Base-by-base conservation (phyloP, 2,797 vertebrate species). In the Pelochelys cantorii region DNA sequence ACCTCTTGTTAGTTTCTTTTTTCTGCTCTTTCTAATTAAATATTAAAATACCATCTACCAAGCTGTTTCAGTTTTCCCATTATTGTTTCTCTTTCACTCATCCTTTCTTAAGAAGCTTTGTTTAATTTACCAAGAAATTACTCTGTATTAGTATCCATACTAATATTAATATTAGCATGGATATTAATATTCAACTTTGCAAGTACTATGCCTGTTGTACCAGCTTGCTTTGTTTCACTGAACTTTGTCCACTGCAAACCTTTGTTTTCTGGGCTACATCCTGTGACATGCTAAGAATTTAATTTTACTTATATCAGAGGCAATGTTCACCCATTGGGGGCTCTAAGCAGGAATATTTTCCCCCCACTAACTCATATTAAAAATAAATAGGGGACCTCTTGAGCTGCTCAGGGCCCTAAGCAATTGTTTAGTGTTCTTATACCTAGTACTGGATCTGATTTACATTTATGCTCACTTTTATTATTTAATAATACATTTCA, bases 261-360 rank as follows among this genome's bases (percentile, higher is more conserved):
- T 93, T 89, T 56, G 87, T 60, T 75, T 75, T 75, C 71, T 75
- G 22, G 31, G 62, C 29, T 62, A 54, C 53, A 34, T 86, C 85
- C 84, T 92, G 82, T 86, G 92, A 88, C 34, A 34, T 88, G 82
- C 84, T 95, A 84, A 94, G 87, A 34, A 57, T 25, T 2, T 79
- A 95, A 87, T 31, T 78, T 27, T 75, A 42, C 34, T 74, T 22
- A n/a, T 5, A 6, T 65, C 17, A 65, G 31, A 65, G 62, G 8
- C 15, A 14, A 31, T 17, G 31, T n/a, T 68, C 34, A 10, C 1
- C 14, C 60, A 68, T 20, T 68, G n/a, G 9, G n/a, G n/a, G 17
- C 7, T 68, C 18, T 34, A 68, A 34, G n/a, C 65, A 68, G 65
- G n/a, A 68, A 68, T 34, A 34, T 5, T 65, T 48, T 8, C 2